Evolutionary conservation across 2,113 vertebrate genomes (phyloP).

Genomic region (Rhea pennata): DNA sequence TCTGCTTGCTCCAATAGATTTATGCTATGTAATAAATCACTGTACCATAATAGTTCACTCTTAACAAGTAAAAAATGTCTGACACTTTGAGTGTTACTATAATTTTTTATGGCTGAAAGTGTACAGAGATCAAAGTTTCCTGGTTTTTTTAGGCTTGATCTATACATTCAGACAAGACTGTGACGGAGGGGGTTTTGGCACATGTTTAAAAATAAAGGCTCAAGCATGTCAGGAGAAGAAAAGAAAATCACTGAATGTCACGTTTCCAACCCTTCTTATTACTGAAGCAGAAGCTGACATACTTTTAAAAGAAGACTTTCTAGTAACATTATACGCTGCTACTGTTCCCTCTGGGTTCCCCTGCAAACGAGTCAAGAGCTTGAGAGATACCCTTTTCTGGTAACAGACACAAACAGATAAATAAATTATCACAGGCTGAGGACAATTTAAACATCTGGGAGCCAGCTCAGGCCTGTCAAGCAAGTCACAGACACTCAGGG

Average conservation of each 20-base stretch:
- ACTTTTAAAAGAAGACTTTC: constrained; percentile 61
- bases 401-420: constrained; percentile 82
- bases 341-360: constrained; percentile 77
- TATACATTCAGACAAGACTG: constrained; percentile 69
- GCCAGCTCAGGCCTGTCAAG: constrained; percentile 78
- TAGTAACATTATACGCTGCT: constrained; percentile 77
- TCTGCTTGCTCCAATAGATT: constrained; percentile 43
- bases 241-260: constrained; percentile 67
- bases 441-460: constrained; percentile 82
- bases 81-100: constrained; percentile 77
- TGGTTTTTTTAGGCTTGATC: neutral
- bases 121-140: constrained; percentile 78
- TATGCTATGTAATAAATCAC: constrained; percentile 69
- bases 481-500: constrained; percentile 77
- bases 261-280: constrained; percentile 65
- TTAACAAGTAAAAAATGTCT: constrained; percentile 72
- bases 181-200: constrained; percentile 70
- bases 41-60: constrained; percentile 45
- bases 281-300: constrained; percentile 73
- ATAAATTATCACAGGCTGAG: constrained; percentile 80
- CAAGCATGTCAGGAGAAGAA: constrained; percentile 44
- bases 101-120: constrained; percentile 79
- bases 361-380: constrained; percentile 76
- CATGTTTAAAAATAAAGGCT: constrained; percentile 71
- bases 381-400: constrained; percentile 78